Percentiles rank a stretch among this genome's conserved stretches.
phyloP scores from a whole-genome alignment of 2,888 invertebrate species.

The Campoplex capitator region DNA sequence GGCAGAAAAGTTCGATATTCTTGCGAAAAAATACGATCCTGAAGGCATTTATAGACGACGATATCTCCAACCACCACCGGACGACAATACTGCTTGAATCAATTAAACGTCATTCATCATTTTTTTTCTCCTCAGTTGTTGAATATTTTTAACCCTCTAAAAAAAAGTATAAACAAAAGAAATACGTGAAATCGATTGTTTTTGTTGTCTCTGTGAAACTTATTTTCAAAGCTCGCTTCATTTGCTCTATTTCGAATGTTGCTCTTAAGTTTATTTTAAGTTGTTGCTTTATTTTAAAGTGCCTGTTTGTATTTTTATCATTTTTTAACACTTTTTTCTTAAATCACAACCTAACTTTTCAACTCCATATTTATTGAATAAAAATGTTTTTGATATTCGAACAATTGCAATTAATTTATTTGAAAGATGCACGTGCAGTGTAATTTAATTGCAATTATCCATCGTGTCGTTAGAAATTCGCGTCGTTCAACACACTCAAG shows the following conservation, averaged over 20 bases:
- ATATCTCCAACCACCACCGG: constrained; percentile 72
- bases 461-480: neutral
- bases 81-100: constrained; percentile 64
- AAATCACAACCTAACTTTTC: neutral
- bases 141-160: too few relatives aligned
- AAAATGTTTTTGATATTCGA: neutral
- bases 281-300: neutral
- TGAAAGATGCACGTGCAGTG: neutral
- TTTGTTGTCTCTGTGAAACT: neutral
- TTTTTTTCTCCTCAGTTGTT: too few relatives aligned
- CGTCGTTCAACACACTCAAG: neutral
- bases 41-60: constrained; percentile 73
- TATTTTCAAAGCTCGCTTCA: neutral
- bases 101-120: neutral
- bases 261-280: too few relatives aligned
- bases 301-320: neutral
- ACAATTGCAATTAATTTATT: neutral
- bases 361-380: neutral
- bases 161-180: neutral
- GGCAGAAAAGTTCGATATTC: constrained; percentile 72
- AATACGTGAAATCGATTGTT: neutral
- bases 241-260: too few relatives aligned
- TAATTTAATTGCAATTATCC: neutral
- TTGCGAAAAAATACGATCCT: constrained; percentile 75
- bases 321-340: neutral